Evolutionary conservation across 2,113 vertebrate species (phyloP).

Genomic region (Marmota flaviventris): DNA sequence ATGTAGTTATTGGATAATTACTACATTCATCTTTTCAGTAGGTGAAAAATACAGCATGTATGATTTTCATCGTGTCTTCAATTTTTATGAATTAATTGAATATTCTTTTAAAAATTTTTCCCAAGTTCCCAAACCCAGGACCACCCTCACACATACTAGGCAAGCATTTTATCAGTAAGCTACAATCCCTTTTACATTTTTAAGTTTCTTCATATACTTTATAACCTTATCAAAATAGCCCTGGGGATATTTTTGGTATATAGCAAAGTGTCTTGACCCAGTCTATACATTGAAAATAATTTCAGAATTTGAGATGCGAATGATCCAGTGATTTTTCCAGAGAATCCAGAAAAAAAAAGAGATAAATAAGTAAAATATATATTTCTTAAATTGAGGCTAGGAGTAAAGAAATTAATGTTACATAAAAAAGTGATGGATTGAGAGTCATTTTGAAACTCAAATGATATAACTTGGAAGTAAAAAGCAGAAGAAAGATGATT

Average conservation of each 20-base stretch:
- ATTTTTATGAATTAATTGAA: too few relatives aligned
- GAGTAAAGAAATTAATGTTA: not conserved
- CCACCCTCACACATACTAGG: too few relatives aligned
- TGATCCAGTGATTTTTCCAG: not conserved
- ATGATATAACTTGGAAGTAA: not conserved
- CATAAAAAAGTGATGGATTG: not conserved
- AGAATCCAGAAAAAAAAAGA: not conserved
- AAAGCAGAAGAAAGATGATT: not conserved
- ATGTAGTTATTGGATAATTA: too few relatives aligned
- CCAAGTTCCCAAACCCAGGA: too few relatives aligned
- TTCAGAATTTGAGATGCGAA: constrained; percentile 12
- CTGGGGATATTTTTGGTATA: not conserved
- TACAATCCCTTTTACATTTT: rapidly evolving
- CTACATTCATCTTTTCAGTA: too few relatives aligned
- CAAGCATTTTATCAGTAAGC: not conserved
- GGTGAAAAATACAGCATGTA: too few relatives aligned
- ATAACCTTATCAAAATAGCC: not conserved
- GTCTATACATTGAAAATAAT: not conserved
- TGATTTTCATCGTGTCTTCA: too few relatives aligned
- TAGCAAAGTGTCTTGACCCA: not conserved
- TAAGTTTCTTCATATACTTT: not conserved
- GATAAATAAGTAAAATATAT: not conserved
- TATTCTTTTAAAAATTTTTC: too few relatives aligned
- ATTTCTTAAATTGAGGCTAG: not conserved
- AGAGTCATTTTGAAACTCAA: not conserved